Base-by-base conservation (phyloP, 1,140 invertebrate species). In the Brachionus plicatilis region DNA sequence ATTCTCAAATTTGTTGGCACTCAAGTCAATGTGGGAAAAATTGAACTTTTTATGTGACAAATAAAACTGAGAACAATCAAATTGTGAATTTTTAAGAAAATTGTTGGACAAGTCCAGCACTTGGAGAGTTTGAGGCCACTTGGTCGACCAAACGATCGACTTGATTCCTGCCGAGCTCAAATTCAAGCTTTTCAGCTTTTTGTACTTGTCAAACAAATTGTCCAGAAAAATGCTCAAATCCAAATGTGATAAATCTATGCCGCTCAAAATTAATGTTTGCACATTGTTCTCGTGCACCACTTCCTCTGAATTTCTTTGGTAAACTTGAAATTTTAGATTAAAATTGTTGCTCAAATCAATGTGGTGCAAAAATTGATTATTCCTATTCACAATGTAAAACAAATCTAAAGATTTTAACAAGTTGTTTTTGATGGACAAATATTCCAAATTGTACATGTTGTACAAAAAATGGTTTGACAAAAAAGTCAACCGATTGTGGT, bases 1-100 rank as follows among this genome's bases (percentile, higher is more conserved):
- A 76, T 76, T 76, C 3, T 27, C 33, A 50, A 76, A 76, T 76
- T 37, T 17, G 27, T 76, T 76, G 12, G 9, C 9, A 14, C 72
- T 76, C 14, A 76, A 33, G 45, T 76, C 20, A 8, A 76, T 76
- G 2, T 24, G 20, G 9, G 17, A 14, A 14, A 76, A 27, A 17
- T 76, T 76, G 50, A 50, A 76, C 12, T 11, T 76, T 29, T 53
- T 47, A 17, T 76, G 47, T 12, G 72, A 27, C 3, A 76, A 33
- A 27, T 50, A 29, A 53, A 76, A 76, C 33, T 76, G 72, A 29
- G 72, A 76, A 53, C 72, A 76, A 47, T 76, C 72, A 14, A 76
- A 76, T 12, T 76, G 72, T 4, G 45, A 76, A 24, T 76, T 27
- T 76, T 47, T 76, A 1, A 76, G 14, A 47, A 50, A 27, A 53